Base-by-base conservation (phyloP, 2,888 invertebrate genomes). In the Agrochola circellaris region DNA sequence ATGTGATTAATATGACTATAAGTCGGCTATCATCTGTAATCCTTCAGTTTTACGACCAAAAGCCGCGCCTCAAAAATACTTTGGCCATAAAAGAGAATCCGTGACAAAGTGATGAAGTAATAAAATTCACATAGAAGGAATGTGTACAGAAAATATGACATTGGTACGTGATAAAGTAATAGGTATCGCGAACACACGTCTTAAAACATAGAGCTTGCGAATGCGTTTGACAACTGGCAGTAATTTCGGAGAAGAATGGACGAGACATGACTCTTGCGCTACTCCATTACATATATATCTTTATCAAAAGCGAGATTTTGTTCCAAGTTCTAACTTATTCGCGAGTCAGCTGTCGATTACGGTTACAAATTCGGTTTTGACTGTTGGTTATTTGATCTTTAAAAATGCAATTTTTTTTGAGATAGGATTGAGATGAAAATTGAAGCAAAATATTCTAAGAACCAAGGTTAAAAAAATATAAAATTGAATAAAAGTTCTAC, bases 121-220 rank as follows among this genome's bases (percentile, higher is more conserved):
- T 91, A 90, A 91, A 91, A 89, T 88, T 85, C 88, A 72, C 87
- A 89, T 88, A 81, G 81, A 88, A 88, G 82, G 87, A 88, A 88
- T 88, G 82, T 89, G 88, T 83, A 87, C 85, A 84, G 85, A 89
- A 92, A 92, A 93, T 93, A 93, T 92, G 92, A 90, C 87, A 86
- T 90, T 91, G 85, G 92, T 89, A 93, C 94, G 94, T 95, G 94
- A 93, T 93, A 94, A 93, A 92, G 93, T 93, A 93, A 92, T 93
- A 92, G 91, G 91, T 90, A 92, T 91, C 87, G 90, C 82, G 87
- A 89, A 86, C 90, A 89, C 86, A 89, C 89, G 90, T 90, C 89
- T 92, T 91, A 89, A 90, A 91, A 93, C 93, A 92, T 91, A 92
- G 89, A 89, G 90, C 85, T 85, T 85, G 87, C 90, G 91, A 92